A percentile compares a stretch with the other conserved stretches of the same genome.
Evolutionary conservation across 2,797 vertebrate species (phyloP).

Genomic region (Phalanger gymnotis): DNA sequence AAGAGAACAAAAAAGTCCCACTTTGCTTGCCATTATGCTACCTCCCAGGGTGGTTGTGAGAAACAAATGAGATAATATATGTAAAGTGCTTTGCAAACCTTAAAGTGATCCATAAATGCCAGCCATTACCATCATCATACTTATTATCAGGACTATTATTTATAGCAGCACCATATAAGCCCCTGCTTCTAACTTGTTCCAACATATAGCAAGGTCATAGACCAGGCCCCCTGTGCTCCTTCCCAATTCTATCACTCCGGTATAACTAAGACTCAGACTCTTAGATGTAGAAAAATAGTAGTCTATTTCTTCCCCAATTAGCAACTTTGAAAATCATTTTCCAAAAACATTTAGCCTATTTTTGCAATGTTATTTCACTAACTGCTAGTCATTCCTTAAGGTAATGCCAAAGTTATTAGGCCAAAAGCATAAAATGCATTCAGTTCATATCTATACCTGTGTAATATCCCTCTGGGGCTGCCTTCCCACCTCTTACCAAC

Average conservation of each 20-base stretch:
- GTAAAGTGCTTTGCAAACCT: not conserved
- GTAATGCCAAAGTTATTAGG: slow-evolving; percentile 20
- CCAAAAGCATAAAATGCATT: slow-evolving; percentile 6
- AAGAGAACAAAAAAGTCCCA: no score
- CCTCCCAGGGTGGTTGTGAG: not conserved
- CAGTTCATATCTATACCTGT: not conserved
- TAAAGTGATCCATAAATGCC: not conserved
- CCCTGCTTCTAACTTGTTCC: not conserved
- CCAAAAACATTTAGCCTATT: slow-evolving; percentile 19
- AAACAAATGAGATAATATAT: not conserved
- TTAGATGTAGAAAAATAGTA: not conserved
- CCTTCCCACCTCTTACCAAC: not conserved
- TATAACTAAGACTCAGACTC: not conserved
- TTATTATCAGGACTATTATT: not conserved
- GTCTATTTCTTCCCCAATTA: not conserved
- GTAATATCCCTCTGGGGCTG: not conserved
- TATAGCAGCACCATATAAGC: not conserved
- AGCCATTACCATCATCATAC: not conserved
- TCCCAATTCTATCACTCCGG: not conserved
- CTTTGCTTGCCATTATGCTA: no score
- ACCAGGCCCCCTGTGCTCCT: not conserved
- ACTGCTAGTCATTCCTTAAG: slow-evolving; percentile 14
- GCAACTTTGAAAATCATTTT: slow-evolving; percentile 12
- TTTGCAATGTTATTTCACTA: not conserved
- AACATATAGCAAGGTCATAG: not conserved